Base-by-base conservation (phyloP, 2,797 vertebrate genomes). In the Gobio occitaniae region DNA sequence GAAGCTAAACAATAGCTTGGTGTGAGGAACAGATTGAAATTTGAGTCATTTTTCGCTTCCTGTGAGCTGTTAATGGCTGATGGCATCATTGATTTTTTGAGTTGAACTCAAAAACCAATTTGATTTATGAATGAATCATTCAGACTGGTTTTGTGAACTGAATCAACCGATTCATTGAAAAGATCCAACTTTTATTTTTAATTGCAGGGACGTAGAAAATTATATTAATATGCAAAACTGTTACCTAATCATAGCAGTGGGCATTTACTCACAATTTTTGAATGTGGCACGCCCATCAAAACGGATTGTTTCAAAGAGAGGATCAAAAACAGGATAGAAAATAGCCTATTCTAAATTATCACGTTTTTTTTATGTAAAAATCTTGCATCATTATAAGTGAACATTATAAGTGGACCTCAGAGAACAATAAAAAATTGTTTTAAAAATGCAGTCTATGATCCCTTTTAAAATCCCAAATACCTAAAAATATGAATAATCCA, bases 101-200 rank as follows among this genome's bases (percentile, higher is more conserved):
- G 50, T 12, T 76, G 50, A 76, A 76, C 17, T 13, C 1, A 6
- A 76, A 50, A 19, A 56, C 19, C 50, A 2, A 12, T 76, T 56
- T 36, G 50, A 54, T 75, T 75, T 76, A 54, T 76, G 74, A 76
- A 76, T 76, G 11, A 76, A 76, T 76, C 19, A 56, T 38, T 76
- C 32, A n/a, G 32, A 15, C 19, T 56, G 74, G 32, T 76, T 56
- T 76, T 52, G 29, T 3, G 6, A 75, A 75, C 29, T 54, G 17
- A 75, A 38, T 56, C 48, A 75, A 54, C 5, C 2, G 17, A 75
- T 75, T 75, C 50, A 2, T 38, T 21, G 32, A 75, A 36, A 75
- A 72, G 32, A 54, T 12, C 21, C 13, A 16, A 50, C 15, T 32
- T 32, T 32, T 32, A 32, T 2, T 25, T 25, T 25, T 2, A 32